Conservation (phyloP, 37 sponge, comb jelly and placozoan genomes). For the Cladorhizidae sp. region DNA sequence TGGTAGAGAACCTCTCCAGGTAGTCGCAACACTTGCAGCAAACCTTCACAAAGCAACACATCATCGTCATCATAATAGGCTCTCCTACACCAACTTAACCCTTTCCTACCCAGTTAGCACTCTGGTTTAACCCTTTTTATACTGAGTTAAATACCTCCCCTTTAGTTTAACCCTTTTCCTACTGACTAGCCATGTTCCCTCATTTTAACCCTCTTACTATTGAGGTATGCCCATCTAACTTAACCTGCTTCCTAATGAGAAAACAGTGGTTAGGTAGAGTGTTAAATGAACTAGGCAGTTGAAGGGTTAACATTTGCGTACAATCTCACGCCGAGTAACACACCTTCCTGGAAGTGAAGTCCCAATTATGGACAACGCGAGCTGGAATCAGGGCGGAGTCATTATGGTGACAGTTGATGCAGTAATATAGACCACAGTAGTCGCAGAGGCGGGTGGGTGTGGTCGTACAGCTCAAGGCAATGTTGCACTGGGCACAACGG, state of each 20-base stretch:
- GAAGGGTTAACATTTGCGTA: background rate
- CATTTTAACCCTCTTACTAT: too few species aligned
- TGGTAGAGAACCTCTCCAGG: constrained; percentile 22
- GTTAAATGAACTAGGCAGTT: too few species aligned
- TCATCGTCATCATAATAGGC: too few species aligned
- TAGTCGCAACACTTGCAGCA: constrained; percentile 50
- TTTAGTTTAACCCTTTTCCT: too few species aligned
- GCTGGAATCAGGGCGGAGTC: constrained; percentile 85
- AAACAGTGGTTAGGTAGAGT: too few species aligned
- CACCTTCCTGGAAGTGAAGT: constrained; percentile 78
- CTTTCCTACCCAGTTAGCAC: too few species aligned
- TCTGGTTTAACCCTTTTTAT: too few species aligned
- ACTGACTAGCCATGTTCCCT: too few species aligned
- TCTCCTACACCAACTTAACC: too few species aligned
- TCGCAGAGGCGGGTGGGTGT: constrained; percentile 80
- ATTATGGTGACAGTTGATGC: constrained; percentile 83
- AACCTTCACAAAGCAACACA: constrained; percentile 37
- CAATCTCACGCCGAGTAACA: background rate
- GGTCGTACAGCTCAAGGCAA: constrained; percentile 39
- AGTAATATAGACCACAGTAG: constrained; percentile 91
- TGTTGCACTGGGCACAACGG: constrained; percentile 83
- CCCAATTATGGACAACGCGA: constrained; percentile 97
- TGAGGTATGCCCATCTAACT: too few species aligned
- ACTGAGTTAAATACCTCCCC: too few species aligned
- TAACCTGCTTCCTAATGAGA: too few species aligned